These are phyloP conservation scores for Drosophila pseudoobscura DNA, from an alignment of 1,140 invertebrate genomes.

Conservation along the genomic window DNA sequence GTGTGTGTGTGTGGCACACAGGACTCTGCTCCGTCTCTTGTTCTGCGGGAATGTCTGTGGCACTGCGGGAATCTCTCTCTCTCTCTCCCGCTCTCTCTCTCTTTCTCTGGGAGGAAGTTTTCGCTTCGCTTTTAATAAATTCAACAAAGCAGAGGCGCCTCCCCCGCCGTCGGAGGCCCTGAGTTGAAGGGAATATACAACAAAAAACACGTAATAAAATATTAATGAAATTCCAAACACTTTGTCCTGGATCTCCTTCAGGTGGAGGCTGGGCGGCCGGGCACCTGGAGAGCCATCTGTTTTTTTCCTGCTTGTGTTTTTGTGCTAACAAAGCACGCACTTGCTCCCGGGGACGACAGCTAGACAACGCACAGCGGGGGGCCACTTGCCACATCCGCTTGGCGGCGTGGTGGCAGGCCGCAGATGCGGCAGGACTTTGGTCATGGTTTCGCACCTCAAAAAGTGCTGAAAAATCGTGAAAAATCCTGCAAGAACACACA, in stretches of 20 bases:
- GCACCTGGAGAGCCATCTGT: constrained; percentile 75
- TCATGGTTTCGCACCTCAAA: constrained; percentile 68
- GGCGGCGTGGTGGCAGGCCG: not conserved
- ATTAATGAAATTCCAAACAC: constrained; percentile 83
- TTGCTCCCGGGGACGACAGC: constrained; percentile 19
- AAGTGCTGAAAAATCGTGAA: constrained; percentile 9
- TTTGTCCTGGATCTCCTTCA: constrained; percentile 36
- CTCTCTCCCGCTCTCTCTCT: constrained; percentile 13
- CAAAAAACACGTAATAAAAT: constrained; percentile 78
- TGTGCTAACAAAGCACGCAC: constrained; percentile 76
- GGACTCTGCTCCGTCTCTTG: not conserved
- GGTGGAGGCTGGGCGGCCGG: constrained; percentile 2
- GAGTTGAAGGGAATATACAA: not conserved
- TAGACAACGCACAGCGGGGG: constrained; percentile 41
- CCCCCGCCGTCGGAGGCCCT: not conserved
- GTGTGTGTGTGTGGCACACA: too few species aligned
- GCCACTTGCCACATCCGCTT: constrained; percentile 69
- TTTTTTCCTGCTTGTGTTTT: constrained; percentile 29
- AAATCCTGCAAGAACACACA: constrained; percentile 17
- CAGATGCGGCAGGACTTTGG: constrained; percentile 26
- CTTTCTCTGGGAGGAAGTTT: constrained; percentile 4
- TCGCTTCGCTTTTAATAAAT: constrained; percentile 66
- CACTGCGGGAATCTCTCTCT: not conserved
- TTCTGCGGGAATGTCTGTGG: constrained; percentile 1
- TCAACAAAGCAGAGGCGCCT: constrained; percentile 55